Evolutionary conservation across 2,113 vertebrate species (phyloP).

Genomic region (Trochalopteron elliotii): DNA sequence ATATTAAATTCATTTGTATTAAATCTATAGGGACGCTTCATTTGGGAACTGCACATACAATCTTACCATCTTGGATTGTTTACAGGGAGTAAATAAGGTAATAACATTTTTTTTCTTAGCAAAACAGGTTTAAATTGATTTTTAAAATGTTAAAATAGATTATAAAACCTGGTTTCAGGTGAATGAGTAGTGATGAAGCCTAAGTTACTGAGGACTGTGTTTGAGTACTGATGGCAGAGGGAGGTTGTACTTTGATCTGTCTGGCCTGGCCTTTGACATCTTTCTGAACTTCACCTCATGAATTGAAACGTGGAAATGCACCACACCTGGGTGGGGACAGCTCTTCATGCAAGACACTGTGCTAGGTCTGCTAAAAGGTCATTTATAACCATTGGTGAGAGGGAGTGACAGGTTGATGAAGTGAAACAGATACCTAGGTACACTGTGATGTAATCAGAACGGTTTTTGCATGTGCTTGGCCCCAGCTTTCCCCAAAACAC

Average conservation of each 20-base stretch:
- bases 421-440: not conserved
- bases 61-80: conserved; percentile 92
- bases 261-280: not conserved
- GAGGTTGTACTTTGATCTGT: not conserved
- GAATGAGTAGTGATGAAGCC: not conserved
- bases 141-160: not conserved
- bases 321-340: not conserved
- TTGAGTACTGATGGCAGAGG: not conserved
- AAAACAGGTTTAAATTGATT: not conserved
- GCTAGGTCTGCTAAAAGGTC: not conserved
- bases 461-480: not conserved
- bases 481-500: not conserved
- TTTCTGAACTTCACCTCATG: not conserved
- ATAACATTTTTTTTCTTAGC: conserved; percentile 1
- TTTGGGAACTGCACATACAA: conserved; percentile 93
- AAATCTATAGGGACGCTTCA: conserved; percentile 87
- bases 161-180: not conserved
- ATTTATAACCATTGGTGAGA: not conserved
- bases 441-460: not conserved
- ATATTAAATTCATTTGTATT: conserved; percentile 49
- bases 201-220: not conserved
- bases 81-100: conserved; percentile 96
- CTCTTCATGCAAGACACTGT: not conserved
- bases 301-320: not conserved
- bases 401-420: not conserved